Evolutionary conservation across 2,113 vertebrate genomes (phyloP).

Genomic region (Shinisaurus crocodilurus): DNA sequence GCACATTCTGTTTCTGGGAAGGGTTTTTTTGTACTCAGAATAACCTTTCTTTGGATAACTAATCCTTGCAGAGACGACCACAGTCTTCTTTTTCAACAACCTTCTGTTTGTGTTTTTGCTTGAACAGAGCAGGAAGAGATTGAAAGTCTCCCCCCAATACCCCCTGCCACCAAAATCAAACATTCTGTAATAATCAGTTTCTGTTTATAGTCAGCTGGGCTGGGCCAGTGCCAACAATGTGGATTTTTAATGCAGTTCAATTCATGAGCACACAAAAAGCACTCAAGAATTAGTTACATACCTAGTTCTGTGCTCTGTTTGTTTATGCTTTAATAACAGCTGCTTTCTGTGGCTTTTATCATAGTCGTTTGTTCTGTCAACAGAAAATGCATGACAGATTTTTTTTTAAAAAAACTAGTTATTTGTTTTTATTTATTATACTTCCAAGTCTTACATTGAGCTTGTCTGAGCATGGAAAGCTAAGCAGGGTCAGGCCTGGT

Average conservation of each 20-base stretch:
- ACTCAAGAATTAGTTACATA: conserved; percentile 21
- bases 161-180: not conserved
- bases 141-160: not conserved
- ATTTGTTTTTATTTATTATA: not conserved
- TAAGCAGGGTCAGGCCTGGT: no score
- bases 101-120: not conserved
- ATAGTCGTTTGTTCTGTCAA: conserved; percentile 11
- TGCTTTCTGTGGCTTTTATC: conserved; percentile 20
- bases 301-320: conserved; percentile 27
- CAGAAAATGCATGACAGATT: conserved; percentile 1
- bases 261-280: not conserved
- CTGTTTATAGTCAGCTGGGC: conserved; percentile 23
- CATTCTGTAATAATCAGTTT: conserved; percentile 23
- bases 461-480: no score
- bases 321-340: conserved; percentile 22
- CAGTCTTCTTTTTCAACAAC: not conserved
- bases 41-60: not conserved
- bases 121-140: not conserved
- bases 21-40: not conserved
- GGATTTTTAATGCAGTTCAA: conserved; percentile 15
- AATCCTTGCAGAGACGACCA: not conserved
- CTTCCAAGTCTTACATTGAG: not conserved
- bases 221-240: conserved; percentile 6
- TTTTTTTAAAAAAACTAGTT: not conserved
- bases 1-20: not conserved